Conservation (phyloP, 2,797 vertebrate species). For the Sylvilagus floridanus region DNA sequence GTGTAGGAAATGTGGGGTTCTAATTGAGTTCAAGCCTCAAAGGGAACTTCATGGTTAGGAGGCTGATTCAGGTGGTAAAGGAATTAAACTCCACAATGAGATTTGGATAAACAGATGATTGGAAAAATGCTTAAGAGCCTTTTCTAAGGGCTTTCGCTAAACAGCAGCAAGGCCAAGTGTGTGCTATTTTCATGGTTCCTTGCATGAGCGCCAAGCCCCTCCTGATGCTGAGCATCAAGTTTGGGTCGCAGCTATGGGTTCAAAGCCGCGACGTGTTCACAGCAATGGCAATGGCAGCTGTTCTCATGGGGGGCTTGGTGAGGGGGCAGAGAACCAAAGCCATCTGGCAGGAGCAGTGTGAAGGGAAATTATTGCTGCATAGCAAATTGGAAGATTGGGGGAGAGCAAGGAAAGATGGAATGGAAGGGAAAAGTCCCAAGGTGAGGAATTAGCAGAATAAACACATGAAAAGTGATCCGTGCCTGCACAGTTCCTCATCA, state of each 20-base stretch:
- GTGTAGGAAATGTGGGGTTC: conserved; percentile 79
- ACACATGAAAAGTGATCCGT: conserved; percentile 81
- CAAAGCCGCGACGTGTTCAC: conserved; percentile 85
- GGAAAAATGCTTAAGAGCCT: conserved; percentile 85
- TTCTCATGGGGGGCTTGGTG: conserved; percentile 80
- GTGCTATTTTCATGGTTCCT: conserved; percentile 84
- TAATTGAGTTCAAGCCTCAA: conserved; percentile 87
- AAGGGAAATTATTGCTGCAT: conserved; percentile 85
- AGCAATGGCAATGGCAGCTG: conserved; percentile 85
- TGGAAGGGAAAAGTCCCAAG: conserved; percentile 73
- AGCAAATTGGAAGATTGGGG: conserved; percentile 81
- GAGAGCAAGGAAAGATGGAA: conserved; percentile 74
- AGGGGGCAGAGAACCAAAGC: conserved; percentile 82
- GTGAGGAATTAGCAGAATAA: conserved; percentile 83
- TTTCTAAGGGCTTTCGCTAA: conserved; percentile 75
- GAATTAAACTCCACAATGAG: conserved; percentile 86
- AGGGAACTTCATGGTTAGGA: conserved; percentile 84
- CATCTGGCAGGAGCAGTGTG: conserved; percentile 85
- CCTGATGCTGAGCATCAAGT: conserved; percentile 70
- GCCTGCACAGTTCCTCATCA: background rate
- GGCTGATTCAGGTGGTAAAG: conserved; percentile 87
- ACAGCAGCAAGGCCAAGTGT: conserved; percentile 78
- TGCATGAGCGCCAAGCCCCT: conserved; percentile 80
- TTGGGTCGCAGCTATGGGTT: conserved; percentile 84
- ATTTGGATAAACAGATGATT: conserved; percentile 85